Percentiles rank a stretch among this genome's conserved stretches.
These are phyloP conservation scores for Hydrocynus forskahlii DNA, from an alignment of 2,797 vertebrate genomes.

Conservation along the genomic window DNA sequence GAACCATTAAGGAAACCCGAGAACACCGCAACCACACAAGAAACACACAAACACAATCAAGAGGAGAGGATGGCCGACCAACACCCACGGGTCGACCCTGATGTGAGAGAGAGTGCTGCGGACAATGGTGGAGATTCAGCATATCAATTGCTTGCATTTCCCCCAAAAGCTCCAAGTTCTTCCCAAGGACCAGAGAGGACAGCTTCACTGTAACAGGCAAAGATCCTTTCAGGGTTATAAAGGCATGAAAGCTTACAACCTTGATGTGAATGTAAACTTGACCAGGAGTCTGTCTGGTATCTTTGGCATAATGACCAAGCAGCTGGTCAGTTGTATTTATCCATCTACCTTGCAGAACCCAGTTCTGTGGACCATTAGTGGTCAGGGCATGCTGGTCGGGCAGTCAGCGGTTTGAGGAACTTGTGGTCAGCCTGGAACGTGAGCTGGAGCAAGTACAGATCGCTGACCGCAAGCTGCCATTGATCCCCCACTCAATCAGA, in stretches of 20 bases:
- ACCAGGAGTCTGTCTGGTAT: neutral
- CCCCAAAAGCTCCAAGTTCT: conserved; percentile 32
- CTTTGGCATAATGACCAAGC: conserved; percentile 7
- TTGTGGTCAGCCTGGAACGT: conserved; percentile 54
- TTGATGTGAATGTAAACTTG: neutral
- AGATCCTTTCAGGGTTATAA: neutral
- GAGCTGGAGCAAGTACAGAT: conserved; percentile 66
- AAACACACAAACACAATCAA: conserved; percentile 79
- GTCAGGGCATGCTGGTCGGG: conserved; percentile 51
- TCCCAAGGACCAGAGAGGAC: neutral
- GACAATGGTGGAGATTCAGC: conserved; percentile 21
- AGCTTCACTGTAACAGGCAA: neutral
- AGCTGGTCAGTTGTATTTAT: conserved; percentile 25
- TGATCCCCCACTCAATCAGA: conserved; percentile 88
- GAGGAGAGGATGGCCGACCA: conserved; percentile 56
- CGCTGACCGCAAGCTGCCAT: conserved; percentile 85
- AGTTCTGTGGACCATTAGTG: conserved; percentile 57
- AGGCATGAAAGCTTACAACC: neutral
- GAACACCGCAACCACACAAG: conserved; percentile 80
- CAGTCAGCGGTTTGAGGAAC: conserved; percentile 60
- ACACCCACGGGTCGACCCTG: conserved; percentile 43
- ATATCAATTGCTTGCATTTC: conserved; percentile 39
- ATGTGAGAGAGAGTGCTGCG: conserved; percentile 64
- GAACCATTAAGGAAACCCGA: conserved; percentile 86
- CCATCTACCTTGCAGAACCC: conserved; percentile 29